A percentile compares a stretch with the other conserved stretches of the same genome.
These are phyloP conservation scores for Neria commutata DNA, from an alignment of 2,888 invertebrate species.

Conservation along the genomic window DNA sequence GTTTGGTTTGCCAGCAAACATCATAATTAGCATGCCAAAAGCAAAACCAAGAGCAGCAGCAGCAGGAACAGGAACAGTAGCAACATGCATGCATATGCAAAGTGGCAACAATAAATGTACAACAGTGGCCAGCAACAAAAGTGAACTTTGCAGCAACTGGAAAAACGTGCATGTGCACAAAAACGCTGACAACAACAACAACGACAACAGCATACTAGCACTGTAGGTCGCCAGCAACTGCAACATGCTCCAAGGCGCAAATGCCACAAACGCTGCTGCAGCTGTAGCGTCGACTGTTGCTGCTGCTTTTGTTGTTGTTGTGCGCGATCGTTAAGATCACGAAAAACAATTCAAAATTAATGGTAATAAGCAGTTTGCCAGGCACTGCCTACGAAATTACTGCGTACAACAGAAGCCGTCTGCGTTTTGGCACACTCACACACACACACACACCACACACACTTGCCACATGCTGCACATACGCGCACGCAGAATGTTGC, in stretches of 20 bases:
- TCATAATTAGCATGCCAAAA: conserved; percentile 32
- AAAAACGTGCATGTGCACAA: conserved; percentile 9
- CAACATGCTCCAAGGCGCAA: conserved; percentile 9
- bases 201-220: conserved; percentile 1
- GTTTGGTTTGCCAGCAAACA: conserved; percentile 23
- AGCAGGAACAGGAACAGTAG: background rate
- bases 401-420: conserved; percentile 62
- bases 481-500: conserved; percentile 16
- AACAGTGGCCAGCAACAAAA: conserved; percentile 4
- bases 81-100: conserved; percentile 16
- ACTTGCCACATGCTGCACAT: conserved; percentile 11
- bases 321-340: conserved; percentile 60
- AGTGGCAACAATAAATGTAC: conserved; percentile 19
- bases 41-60: conserved; percentile 3
- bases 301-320: conserved; percentile 4
- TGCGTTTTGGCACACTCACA: conserved; percentile 11
- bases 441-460: conserved; percentile 1
- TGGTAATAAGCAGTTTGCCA: conserved; percentile 60
- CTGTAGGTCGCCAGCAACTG: conserved; percentile 21
- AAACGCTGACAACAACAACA: conserved; percentile 19
- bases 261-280: background rate
- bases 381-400: conserved; percentile 57
- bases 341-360: conserved; percentile 62
- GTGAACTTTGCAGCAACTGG: too few species aligned
- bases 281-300: conserved; percentile 17